Evolutionary conservation across 1,140 invertebrate genomes (phyloP).

Genomic region (Eumaeus atala): DNA sequence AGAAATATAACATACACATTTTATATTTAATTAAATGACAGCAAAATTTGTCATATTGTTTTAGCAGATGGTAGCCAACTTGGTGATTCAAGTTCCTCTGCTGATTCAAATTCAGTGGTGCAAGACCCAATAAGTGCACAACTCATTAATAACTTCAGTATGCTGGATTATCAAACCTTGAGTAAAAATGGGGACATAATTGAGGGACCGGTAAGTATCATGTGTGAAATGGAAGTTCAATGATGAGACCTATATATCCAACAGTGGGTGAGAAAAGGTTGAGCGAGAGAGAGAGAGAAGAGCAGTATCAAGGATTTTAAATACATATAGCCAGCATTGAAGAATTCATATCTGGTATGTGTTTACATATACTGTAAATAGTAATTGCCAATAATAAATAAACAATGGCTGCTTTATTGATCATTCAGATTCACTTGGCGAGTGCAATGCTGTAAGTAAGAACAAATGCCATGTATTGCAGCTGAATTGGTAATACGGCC

Average conservation of each 20-base stretch:
- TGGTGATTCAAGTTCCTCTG: slow-evolving; percentile 67
- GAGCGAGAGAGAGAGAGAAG: too few relatives aligned
- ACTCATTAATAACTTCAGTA: slow-evolving; percentile 72
- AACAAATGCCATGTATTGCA: too few relatives aligned
- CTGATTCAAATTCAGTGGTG: slow-evolving; percentile 61
- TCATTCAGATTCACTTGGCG: too few relatives aligned
- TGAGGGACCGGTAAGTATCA: slow-evolving; percentile 44
- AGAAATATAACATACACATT: too few relatives aligned
- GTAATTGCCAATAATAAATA: neutral
- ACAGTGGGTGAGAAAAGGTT: too few relatives aligned
- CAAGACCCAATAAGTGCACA: slow-evolving; percentile 71
- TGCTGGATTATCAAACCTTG: slow-evolving; percentile 70
- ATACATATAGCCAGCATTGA: too few relatives aligned
- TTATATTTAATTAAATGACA: neutral
- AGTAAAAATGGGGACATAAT: slow-evolving; percentile 67
- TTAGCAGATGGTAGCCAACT: slow-evolving; percentile 40
- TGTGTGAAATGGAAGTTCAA: neutral
- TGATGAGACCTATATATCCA: too few relatives aligned
- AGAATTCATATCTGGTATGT: too few relatives aligned
- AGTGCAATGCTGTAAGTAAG: too few relatives aligned
- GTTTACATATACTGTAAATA: too few relatives aligned
- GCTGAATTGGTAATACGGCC: too few relatives aligned
- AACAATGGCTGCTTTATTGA: neutral
- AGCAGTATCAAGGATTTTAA: too few relatives aligned
- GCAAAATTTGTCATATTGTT: slow-evolving; percentile 4